Base-by-base conservation (phyloP, 2,113 vertebrate species). In the Mesembrinibis cayennensis region DNA sequence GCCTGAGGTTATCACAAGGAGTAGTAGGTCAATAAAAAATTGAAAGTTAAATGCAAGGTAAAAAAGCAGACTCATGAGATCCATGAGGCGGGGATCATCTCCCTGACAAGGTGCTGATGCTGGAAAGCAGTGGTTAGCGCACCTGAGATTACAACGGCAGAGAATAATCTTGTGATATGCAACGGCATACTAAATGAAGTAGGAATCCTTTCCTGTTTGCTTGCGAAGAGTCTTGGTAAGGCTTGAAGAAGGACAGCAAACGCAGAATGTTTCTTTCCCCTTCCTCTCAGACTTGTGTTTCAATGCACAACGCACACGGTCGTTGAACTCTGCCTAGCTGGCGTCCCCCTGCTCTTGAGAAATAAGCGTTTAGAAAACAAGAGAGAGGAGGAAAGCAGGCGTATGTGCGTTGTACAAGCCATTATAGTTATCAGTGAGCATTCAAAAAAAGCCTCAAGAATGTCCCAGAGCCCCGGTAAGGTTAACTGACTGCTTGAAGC, bases 271-370 rank as follows among this genome's bases (percentile, higher is more conserved):
- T 53, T 83, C 45, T 59, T 69, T n/a, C 47, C n/a, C 40, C 13
- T 59, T 45, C 55, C n/a, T 40, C 72, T 52, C 73, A 63, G 73
- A 23, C 42, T 25, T 18, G 66, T 27, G 52, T 66, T 66, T 50
- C 44, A 44, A 36, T 7, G 56, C 40, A 40, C 71, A 17, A 12
- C 0, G 3, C 5, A 4, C 16, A 5, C 1, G 6, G 44, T 12
- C 13, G 49, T 19, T 72, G 58, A 79, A 36, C 36, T 38, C 58
- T 23, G 58, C 8, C 36, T 36, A 6, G 32, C 23, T n/a, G 58
- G 22, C 73, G 36, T n/a, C 50, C 36, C 32, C 30, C 34, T 16
- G 58, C 71, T 53, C 70, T 42, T 18, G 70, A 61, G 62, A 79
- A 87, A 29, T 19, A 32, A 55, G 32, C 8, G 0, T 58, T 50